Evolutionary conservation across 2,113 vertebrate species (phyloP).

Genomic region (Oryzias woworae): DNA sequence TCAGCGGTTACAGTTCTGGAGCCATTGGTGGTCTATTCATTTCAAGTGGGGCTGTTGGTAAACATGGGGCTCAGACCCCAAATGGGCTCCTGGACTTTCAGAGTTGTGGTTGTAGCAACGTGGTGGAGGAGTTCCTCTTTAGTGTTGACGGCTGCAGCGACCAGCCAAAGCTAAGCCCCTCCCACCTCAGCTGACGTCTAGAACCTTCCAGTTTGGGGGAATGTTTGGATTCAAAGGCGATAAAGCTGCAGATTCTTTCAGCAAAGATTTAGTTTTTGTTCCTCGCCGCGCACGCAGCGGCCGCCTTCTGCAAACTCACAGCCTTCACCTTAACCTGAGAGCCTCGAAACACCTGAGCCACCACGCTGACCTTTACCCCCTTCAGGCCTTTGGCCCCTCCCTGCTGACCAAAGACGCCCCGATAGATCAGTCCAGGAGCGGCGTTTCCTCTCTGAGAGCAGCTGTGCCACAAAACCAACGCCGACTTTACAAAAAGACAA

Average conservation of each 20-base stretch:
- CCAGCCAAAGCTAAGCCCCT: too few species aligned
- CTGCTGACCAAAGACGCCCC: constrained; percentile 79
- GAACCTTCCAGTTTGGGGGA: too few species aligned
- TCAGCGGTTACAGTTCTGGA: constrained; percentile 23
- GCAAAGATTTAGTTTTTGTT: constrained; percentile 37
- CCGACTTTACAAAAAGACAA: constrained; percentile 14
- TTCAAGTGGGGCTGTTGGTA: too few species aligned
- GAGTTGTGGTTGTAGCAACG: too few species aligned
- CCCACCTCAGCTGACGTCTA: too few species aligned
- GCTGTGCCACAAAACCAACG: constrained; percentile 50
- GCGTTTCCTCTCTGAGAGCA: constrained; percentile 67
- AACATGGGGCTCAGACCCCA: too few species aligned
- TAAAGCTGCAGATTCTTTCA: constrained; percentile 7
- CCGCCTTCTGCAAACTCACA: constrained; percentile 35
- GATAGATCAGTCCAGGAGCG: constrained; percentile 48
- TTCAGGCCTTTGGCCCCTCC: constrained; percentile 48
- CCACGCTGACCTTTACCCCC: constrained; percentile 51
- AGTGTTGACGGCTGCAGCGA: too few species aligned
- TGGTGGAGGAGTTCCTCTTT: too few species aligned
- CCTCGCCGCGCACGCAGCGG: constrained; percentile 4
- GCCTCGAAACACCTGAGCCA: constrained; percentile 54
- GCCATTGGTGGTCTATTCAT: too few species aligned
- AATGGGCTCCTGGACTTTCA: too few species aligned
- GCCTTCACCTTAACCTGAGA: constrained; percentile 53
- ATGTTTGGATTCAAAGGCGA: too few species aligned